Evolutionary conservation across 2,797 vertebrate genomes (phyloP), one percentile per base, ranked within the genome.

Genomic region (Pteronotus mesoamericanus): DNA sequence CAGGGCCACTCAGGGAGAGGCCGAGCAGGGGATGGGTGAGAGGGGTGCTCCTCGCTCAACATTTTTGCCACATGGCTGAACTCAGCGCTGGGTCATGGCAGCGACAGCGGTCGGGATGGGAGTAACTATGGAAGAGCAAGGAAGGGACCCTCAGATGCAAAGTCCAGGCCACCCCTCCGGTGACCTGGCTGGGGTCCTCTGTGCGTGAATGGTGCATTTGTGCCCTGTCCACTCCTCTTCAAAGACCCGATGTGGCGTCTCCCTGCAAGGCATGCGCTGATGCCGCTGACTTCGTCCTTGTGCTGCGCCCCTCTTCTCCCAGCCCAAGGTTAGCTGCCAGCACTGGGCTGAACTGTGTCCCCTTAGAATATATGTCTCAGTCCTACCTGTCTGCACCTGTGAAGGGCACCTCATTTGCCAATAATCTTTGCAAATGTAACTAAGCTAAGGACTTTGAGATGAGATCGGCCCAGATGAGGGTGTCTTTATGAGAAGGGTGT

Each of bases 31-130:
- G 46, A 21, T 0, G 29, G 39, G 24, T 37, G 22, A 42, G 34
- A 44, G 1, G 42, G 14, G 5, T 1, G 0, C 18, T 44, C 19
- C 44, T 32, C 0, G 2, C 15, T 46, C 1, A 1, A 0, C 1
- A 9, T 71, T 46, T 64, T 78, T 8, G 19, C 46, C 46, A 15
- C 7, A 0, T 21, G 68, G 66, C 64, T 57, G 51, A 19, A 21
- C 78, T 77, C 79, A 19, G 4, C 4, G 16, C 2, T 7, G 42
- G 42, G 57, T 71, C 18, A 0, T 2, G 24, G 19, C 7, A 2
- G 34, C 64, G 39, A 14, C 6, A 2, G 5, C 9, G 48, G 44
- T 18, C 21, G 22, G 2, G 75, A 29, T 11, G 19, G 59, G 77
- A 37, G 39, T 12, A 42, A 66, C 44, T 71, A 19, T 0, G 4